Base-by-base conservation (phyloP, 1,140 invertebrate species). In the Leucophenga varia region DNA sequence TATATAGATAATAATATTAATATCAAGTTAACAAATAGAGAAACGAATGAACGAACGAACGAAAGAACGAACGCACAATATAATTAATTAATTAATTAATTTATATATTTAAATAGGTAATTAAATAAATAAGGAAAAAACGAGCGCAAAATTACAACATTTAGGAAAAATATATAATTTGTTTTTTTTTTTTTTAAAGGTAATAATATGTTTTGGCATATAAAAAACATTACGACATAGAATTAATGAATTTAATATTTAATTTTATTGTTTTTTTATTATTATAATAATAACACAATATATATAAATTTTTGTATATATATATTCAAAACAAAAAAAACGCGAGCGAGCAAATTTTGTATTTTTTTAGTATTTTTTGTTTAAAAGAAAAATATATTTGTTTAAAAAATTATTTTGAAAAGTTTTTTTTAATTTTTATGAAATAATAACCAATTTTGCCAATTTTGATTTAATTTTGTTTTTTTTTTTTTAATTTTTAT, bases 11-110 rank as follows among this genome's bases (percentile, higher is more conserved):
- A 25, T 6, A 6, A 25, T 25, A 25, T 25, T 25, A 6, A 10
- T 25, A 25, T n/a, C n/a, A n/a, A n/a, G 10, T 25, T 25, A 25
- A 25, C 22, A 25, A 10, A 6, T 25, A 25, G 5, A 25, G 10
- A 67, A 67, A 67, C 59, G 57, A 63, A 56, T 67, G 22, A 67
- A 68, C 63, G 47, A 65, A 34, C 25, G 25, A 34, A 65, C 63
- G 64, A 54, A 25, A 63, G 63, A 64, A 67, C 59, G 63, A 64
- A 67, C 56, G 67, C 67, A 63, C 30, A 59, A 68, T 50, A 59
- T 59, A 51, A 47, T 52, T 43, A 45, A 18, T 59, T 48, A 28
- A 37, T 59, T 48, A 28, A 37, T 25, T 25, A 25, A 25, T 25
- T n/a, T n/a, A n/a, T n/a, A n/a, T n/a, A 25, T 25, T 25, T 6